phyloP scores from a whole-genome alignment of 2,113 vertebrate genomes.

The Proterorhinus semilunaris region DNA sequence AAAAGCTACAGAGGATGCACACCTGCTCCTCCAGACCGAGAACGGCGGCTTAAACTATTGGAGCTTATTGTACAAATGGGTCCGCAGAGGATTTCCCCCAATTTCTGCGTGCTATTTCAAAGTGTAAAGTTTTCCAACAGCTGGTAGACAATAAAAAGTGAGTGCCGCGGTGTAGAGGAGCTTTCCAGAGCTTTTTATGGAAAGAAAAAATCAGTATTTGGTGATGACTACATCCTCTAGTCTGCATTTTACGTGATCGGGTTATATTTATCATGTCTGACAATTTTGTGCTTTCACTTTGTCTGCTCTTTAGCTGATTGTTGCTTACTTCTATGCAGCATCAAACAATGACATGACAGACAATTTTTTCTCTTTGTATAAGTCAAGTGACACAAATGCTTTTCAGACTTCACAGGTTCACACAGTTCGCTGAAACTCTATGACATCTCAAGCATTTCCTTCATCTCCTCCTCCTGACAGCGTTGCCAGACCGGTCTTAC shows the following conservation, averaged over 20 bases:
- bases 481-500: neutral
- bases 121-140: slow-evolving; percentile 67
- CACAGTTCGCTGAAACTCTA: neutral
- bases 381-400: neutral
- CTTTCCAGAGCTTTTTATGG: slow-evolving; percentile 51
- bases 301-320: too few relatives aligned
- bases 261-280: slow-evolving; percentile 13
- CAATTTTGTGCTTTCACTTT: neutral
- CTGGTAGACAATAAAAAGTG: slow-evolving; percentile 65
- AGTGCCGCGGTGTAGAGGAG: slow-evolving; percentile 48
- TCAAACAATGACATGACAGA: too few relatives aligned
- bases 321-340: too few relatives aligned
- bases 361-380: too few relatives aligned
- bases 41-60: slow-evolving; percentile 52
- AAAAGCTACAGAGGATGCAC: slow-evolving; percentile 46
- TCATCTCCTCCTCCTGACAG: neutral
- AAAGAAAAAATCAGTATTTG: slow-evolving; percentile 19
- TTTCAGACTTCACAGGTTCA: neutral
- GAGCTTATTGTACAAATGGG: slow-evolving; percentile 59
- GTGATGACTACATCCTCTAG: slow-evolving; percentile 28
- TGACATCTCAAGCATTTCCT: neutral
- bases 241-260: slow-evolving; percentile 33
- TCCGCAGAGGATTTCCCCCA: slow-evolving; percentile 57
- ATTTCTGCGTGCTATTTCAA: slow-evolving; percentile 54
- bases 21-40: slow-evolving; percentile 49